Base-by-base conservation (phyloP, 2,888 invertebrate species). In the Trichopria drosophilae region DNA sequence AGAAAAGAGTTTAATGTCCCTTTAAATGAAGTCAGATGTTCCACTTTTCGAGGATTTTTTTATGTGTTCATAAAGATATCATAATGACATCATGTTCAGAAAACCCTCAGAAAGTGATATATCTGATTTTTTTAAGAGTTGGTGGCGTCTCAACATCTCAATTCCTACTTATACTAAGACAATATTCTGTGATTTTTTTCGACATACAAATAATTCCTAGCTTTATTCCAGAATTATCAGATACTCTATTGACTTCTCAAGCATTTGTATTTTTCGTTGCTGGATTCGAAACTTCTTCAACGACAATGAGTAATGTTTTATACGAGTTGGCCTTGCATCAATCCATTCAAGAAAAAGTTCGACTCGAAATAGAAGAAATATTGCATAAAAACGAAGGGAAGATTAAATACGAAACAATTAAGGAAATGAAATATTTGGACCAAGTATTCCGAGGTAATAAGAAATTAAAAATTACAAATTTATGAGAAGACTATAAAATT, bases 281-380 rank as follows among this genome's bases (percentile, higher is more conserved):
- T 19, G 78, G 79, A 6, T 79, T 76, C 54, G 78, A 78, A 59
- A 77, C 77, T 0, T 76, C 77, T 0, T 76, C 78, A 0, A 66
- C 75, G 1, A 73, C 77, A 0, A 68, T 79, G 47, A 72, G 72
- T 26, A 70, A 76, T 53, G 64, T 68, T 6, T 62, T 76, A 1
- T 77, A 77, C 49, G 72, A 75, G 47, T 63, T 79, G 6, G 77
- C 79, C 0, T 53, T 69, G 5, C 63, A 78, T 57, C 75, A 68
- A 2, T 64, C 71, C 2, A 62, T 75, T 3, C 79, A 79, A 58
- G 68, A 75, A 5, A 69, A 62, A 32, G 55, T 78, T 16, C 58
- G 71, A n/a, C 35, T 65, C 7, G 78, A 79, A 62, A 68, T 78
- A 20, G 58, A 61, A 1, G 48, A 61, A 2, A 58, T 63, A 4